Base-by-base conservation (phyloP, 2,888 invertebrate species). In the Agrochola lychnidis region DNA sequence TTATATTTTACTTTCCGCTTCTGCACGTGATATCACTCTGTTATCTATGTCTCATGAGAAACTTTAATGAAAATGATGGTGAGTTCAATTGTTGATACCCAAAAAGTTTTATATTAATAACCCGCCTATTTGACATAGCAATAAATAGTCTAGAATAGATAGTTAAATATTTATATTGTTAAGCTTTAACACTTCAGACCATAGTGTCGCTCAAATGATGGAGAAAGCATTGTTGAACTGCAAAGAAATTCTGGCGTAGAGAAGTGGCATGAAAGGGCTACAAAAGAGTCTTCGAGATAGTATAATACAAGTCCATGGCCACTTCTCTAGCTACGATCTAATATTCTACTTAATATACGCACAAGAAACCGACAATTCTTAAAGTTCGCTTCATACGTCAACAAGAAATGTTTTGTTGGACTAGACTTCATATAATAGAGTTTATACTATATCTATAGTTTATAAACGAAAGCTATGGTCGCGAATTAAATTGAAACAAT, bases 71-170 rank as follows among this genome's bases (percentile, higher is more conserved):
- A 83, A 79, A 79, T 64, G 89, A 91, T 91, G 89, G 88, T 91
- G 91, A 89, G 88, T 84, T 92, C 93, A 94, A 93, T 94, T 92
- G 93, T 95, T 94, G 91, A 91, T 89, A 90, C 88, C 91, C 92
- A 93, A 94, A 92, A 92, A 90, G 88, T 91, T 93, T 92, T 93
- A 93, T 93, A 95, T 94, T 93, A 91, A 95, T 94, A 95, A 94
- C 96, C 96, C 96, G 96, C 96, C 96, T 96, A 96, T 95, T 94
- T 94, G 95, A 95, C 93, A 96, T 96, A 96, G 96, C 96, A 96
- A 96, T 96, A 96, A 96, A 96, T 96, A 96, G 93, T 89, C 91
- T 96, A 96, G 95, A 94, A 93, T 96, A 95, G 94, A 93, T 96
- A 96, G 94, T 94, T 92, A 94, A 94, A 94, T 94, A 94, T 94